These are phyloP conservation scores for Embidobia sp. DNA, from an alignment of 2,888 invertebrate species.

Conservation along the genomic window DNA sequence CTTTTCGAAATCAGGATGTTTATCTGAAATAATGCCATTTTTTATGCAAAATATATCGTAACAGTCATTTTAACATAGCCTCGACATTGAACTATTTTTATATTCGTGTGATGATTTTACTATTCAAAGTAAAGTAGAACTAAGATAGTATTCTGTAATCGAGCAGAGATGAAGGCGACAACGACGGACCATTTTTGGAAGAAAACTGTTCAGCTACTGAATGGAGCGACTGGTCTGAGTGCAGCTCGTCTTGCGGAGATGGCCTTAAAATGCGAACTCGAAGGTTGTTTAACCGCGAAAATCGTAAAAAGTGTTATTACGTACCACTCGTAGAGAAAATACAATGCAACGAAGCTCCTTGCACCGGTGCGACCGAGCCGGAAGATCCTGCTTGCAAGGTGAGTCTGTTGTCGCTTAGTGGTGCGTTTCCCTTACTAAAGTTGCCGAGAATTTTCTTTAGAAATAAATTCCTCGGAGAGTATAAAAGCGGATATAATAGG, in stretches of 20 bases:
- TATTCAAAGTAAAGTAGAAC: too few relatives aligned
- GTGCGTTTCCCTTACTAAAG: constrained; percentile 14
- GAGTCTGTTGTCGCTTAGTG: constrained; percentile 18
- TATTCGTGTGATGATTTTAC: too few relatives aligned
- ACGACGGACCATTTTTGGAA: constrained; percentile 74
- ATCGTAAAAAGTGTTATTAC: constrained; percentile 91
- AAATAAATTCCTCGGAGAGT: constrained; percentile 23
- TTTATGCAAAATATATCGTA: too few relatives aligned
- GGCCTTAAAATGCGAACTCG: constrained; percentile 90
- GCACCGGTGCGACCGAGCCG: constrained; percentile 83
- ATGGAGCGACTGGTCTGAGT: constrained; percentile 93
- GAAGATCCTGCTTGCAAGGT: constrained; percentile 85
- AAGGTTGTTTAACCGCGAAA: constrained; percentile 86
- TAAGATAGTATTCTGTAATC: not conserved
- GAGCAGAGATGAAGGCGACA: constrained; percentile 73
- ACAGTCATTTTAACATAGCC: too few relatives aligned
- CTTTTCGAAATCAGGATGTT: too few relatives aligned
- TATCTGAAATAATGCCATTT: too few relatives aligned
- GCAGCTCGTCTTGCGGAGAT: constrained; percentile 92
- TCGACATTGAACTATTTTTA: too few relatives aligned
- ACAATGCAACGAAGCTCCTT: constrained; percentile 89
- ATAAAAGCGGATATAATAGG: constrained; percentile 10
- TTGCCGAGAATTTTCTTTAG: not conserved
- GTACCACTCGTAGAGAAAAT: constrained; percentile 90
- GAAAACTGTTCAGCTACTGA: constrained; percentile 85